Base-by-base conservation (phyloP, 2,888 invertebrate genomes). In the Uloborus plumipes region DNA sequence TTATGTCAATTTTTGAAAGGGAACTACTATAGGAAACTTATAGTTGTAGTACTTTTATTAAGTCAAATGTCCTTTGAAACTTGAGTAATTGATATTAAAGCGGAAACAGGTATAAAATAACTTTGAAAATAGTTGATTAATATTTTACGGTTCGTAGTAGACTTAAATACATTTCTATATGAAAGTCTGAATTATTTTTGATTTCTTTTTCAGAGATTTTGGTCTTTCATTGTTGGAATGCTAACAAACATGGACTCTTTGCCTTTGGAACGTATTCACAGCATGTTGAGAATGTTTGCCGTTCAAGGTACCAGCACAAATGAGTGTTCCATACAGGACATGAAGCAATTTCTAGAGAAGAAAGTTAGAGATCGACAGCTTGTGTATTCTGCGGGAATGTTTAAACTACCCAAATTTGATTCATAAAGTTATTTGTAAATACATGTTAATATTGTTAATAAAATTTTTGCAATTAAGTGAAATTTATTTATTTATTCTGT, bases 161-260 rank as follows among this genome's bases (percentile, higher is more conserved):
- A 11, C 13, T 58, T 9, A 18, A 18, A 2, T 55, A 6, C 4
- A 18, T 55, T 58, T 58, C 20, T 58, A 7, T 15, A 2, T 20
- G 7, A 58, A 58, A 20, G 39, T 39, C 7, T 39, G 11, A 39
- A 39, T 7, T 39, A 39, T 49, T 67, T 51, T 50, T 0, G 22
- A 22, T 53, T 31, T 22, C 18, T 26, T 22, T 73, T 77, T 16
- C 75, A 84, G 85, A 84, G 93, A 64, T 97, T 97, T 89, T 98
- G 98, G 98, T 95, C 97, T 0, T 98, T 98, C 88, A 97, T 98
- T 87, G 94, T 96, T 64, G 98, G 97, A 20, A 98, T 98, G 98
- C 90, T 98, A 78, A 97, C 97, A 15, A 98, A 98, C 90, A 90
- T 98, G 73, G 85, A 85, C 20, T 85, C 86, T 11, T 59, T 86